A percentile compares a stretch with the other conserved stretches of the same genome.
phyloP scores from a whole-genome alignment of 2,797 vertebrate genomes.

The Sebastes variabilis region DNA sequence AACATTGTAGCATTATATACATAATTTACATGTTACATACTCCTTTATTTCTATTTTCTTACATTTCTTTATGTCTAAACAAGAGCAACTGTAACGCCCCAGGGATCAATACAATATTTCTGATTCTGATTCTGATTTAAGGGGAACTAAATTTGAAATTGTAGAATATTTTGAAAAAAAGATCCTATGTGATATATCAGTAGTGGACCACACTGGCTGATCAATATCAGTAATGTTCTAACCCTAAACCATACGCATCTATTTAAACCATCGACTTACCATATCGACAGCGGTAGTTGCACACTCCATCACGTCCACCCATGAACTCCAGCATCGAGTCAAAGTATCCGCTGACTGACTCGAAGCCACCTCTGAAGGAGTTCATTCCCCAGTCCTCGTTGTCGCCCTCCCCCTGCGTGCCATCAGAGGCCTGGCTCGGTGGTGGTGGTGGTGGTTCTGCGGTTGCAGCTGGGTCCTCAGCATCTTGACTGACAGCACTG shows the following conservation, averaged over 20 bases:
- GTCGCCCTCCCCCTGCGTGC: conserved; percentile 59
- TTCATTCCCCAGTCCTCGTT: conserved; percentile 87
- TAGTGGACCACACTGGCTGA: background rate
- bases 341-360: conserved; percentile 88
- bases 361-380: conserved; percentile 87
- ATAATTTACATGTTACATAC: too few species aligned
- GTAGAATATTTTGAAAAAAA: background rate
- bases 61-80: too few species aligned
- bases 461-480: background rate
- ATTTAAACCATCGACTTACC: conserved; percentile 77
- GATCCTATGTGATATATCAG: background rate
- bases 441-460: background rate
- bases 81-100: too few species aligned
- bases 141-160: too few species aligned
- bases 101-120: too few species aligned
- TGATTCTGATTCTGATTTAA: too few species aligned
- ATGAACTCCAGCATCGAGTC: conserved; percentile 93
- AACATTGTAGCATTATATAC: too few species aligned
- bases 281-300: conserved; percentile 90
- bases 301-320: conserved; percentile 92
- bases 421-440: conserved; percentile 7
- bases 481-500: conserved; percentile 50
- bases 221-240: background rate
- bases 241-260: background rate
- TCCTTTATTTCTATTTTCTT: too few species aligned